phyloP scores from a whole-genome alignment of 1,140 invertebrate species.

The Belonocnema kinseyi region DNA sequence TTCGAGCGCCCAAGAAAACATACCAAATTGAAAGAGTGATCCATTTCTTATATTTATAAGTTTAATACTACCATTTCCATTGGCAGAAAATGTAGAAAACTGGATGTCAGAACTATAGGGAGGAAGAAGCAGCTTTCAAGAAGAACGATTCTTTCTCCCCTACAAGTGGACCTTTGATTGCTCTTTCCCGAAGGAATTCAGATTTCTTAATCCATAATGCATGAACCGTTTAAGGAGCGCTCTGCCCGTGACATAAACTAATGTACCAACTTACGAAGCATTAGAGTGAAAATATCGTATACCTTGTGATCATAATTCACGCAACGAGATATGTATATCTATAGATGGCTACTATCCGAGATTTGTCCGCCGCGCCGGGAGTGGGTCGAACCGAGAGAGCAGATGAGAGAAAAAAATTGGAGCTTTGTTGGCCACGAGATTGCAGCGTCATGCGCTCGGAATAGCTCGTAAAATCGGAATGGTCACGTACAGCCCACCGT shows the following conservation, averaged over 20 bases:
- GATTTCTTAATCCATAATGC: constrained; percentile 52
- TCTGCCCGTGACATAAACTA: constrained; percentile 56
- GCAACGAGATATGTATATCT: constrained; percentile 33
- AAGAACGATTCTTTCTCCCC: constrained; percentile 42
- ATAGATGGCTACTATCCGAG: constrained; percentile 40
- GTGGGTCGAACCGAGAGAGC: constrained; percentile 24
- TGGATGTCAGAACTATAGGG: no score
- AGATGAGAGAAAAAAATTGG: not conserved
- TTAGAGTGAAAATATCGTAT: constrained; percentile 54
- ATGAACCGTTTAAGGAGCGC: constrained; percentile 53
- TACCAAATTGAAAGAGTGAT: no score
- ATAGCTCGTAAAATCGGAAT: constrained; percentile 40
- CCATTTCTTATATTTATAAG: no score
- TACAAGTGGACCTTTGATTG: constrained; percentile 26
- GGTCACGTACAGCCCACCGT: constrained; percentile 33
- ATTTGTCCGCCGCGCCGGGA: constrained; percentile 30
- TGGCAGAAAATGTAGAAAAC: no score
- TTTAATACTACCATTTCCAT: no score
- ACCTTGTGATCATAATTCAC: constrained; percentile 48
- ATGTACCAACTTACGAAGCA: constrained; percentile 58
- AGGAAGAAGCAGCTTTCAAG: not conserved
- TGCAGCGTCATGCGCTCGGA: constrained; percentile 12
- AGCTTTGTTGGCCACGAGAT: constrained; percentile 1
- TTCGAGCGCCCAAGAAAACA: no score
- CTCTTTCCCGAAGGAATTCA: constrained; percentile 49